These are phyloP conservation scores for Yasuhikotakia modesta DNA, from an alignment of 2,797 vertebrate genomes.

Conservation along the genomic window DNA sequence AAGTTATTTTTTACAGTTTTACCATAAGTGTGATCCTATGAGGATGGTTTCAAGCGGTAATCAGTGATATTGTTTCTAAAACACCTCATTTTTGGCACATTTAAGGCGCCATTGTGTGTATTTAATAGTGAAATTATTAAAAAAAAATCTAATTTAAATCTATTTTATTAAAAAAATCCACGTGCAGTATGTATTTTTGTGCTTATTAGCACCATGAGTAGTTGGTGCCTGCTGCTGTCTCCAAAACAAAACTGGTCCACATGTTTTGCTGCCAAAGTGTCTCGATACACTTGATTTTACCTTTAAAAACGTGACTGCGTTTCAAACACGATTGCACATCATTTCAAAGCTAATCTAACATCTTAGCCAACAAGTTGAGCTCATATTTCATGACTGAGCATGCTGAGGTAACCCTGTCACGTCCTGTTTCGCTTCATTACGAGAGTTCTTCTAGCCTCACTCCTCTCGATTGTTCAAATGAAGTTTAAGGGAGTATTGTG, in stretches of 20 bases:
- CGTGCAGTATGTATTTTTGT: background rate
- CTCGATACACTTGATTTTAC: background rate
- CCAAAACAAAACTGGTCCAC: too few species aligned
- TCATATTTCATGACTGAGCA: background rate
- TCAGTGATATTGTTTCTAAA: too few species aligned
- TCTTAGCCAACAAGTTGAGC: background rate
- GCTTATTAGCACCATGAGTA: background rate
- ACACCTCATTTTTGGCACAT: too few species aligned
- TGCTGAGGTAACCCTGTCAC: background rate
- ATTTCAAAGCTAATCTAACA: slow-evolving; percentile 10
- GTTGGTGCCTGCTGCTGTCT: too few species aligned
- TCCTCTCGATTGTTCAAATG: background rate
- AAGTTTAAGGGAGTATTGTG: slow-evolving; percentile 16
- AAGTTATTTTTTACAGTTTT: too few species aligned
- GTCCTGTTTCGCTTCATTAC: background rate
- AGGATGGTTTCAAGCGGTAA: too few species aligned
- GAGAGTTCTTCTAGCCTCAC: background rate
- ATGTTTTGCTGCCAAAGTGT: background rate
- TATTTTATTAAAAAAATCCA: too few species aligned
- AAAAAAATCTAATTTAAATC: too few species aligned
- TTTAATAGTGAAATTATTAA: too few species aligned
- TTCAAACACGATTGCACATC: too few species aligned
- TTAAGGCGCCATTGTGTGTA: too few species aligned
- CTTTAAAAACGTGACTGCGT: background rate
- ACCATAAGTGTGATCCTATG: too few species aligned